Base-by-base conservation (phyloP, 1,140 invertebrate genomes). In the Varroa destructor region DNA sequence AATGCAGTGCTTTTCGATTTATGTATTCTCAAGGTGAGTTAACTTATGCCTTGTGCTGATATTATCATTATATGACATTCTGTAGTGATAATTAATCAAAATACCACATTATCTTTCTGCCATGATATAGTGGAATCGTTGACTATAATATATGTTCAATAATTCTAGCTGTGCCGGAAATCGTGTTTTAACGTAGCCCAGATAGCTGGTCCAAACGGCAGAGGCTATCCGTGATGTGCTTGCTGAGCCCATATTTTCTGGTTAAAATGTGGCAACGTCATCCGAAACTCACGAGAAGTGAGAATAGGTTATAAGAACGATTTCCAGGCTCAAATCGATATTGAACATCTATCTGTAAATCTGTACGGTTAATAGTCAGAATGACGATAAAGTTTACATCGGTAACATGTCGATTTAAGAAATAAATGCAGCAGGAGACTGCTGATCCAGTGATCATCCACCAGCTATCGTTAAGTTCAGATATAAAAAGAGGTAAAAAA, bases 261-360 rank as follows among this genome's bases (percentile, higher is more conserved):
- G 86, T 80, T 84, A 70, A 84, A 85, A 78, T 82, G 86, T 77
- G 80, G 80, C 74, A 76, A 78, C 77, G 77, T 54, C 75, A 81
- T 83, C 75, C 74, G 77, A n/a, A n/a, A 12, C 46, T 12, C 40
- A 8, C 14, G 5, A 3, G 61, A 37, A 40, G 61, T 67, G n/a
- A 67, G 40, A 67, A 67, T 67, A 36, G 40, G 12, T 5, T 37
- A 67, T 37, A 67, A 36, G 12, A 37, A 67, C 8, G 61, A 67
- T 8, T 67, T 67, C 61, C 61, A 67, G 36, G 61, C 14, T 40
- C 61, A 67, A 46, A 12, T 67, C 37, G 12, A 67, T 4, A 67
- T 67, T 37, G 61, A 67, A 37, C 14, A 37, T 37, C 36, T 67
- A 4, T 40, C 61, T 40, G 61, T 46, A 12, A 64, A 73, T 72